Evolutionary conservation across 2,797 vertebrate species (phyloP).

Genomic region (Artibeus jamaicensis): DNA sequence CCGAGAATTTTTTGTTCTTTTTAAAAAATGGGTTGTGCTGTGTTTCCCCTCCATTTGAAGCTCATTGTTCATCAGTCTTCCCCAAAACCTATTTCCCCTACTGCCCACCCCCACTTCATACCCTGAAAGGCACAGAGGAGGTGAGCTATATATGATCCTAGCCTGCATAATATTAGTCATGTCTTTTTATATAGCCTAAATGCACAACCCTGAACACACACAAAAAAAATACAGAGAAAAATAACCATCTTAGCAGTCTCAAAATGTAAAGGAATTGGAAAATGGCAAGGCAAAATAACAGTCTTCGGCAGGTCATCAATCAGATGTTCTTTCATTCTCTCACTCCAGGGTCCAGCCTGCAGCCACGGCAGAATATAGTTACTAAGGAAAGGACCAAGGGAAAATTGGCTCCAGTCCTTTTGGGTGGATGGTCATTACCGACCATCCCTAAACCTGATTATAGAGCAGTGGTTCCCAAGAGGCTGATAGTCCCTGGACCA

Average conservation of each 20-base stretch:
- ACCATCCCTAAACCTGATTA: not conserved
- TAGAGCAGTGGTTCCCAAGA: not conserved
- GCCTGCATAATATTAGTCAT: not conserved
- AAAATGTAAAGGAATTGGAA: not conserved
- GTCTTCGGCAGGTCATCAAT: not conserved
- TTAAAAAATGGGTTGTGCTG: not conserved
- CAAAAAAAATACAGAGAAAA: not conserved
- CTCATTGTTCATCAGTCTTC: not conserved
- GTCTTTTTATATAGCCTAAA: not conserved
- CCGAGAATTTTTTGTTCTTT: not conserved
- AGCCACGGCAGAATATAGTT: not conserved
- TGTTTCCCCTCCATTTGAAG: not conserved
- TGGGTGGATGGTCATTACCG: not conserved
- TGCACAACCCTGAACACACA: not conserved
- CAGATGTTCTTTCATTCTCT: not conserved
- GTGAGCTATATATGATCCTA: not conserved
- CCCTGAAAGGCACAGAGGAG: not conserved
- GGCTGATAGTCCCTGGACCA: not conserved
- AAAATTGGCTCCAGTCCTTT: not conserved
- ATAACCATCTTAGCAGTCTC: not conserved
- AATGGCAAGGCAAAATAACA: not conserved
- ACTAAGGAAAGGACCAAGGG: not conserved
- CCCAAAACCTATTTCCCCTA: not conserved
- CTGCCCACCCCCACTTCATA: not conserved
- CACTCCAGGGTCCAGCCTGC: not conserved